A percentile compares a stretch with the other conserved stretches of the same genome.
Conservation (phyloP, 1,140 invertebrate species). For the Zaprionus kolodkinae region DNA sequence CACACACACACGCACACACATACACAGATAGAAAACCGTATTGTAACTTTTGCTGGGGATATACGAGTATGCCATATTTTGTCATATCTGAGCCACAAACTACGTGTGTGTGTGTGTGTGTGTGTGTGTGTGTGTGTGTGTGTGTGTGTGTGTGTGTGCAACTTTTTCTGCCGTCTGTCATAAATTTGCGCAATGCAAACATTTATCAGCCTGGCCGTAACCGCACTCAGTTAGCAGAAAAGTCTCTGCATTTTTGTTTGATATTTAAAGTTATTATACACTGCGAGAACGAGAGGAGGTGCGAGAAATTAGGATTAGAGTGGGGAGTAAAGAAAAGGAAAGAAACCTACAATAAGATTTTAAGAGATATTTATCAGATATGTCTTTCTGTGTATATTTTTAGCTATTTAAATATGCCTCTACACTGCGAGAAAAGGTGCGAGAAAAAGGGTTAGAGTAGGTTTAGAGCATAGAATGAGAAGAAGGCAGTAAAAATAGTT, state of each 20-base stretch:
- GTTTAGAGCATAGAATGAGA: no score
- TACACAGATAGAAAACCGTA: conserved; percentile 15
- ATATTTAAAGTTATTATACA: conserved; percentile 42
- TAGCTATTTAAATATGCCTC: no score
- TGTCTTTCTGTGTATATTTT: no score
- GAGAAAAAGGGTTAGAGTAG: no score
- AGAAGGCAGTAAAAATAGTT: no score
- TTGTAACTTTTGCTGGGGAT: conserved; percentile 39
- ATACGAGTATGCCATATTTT: conserved; percentile 63
- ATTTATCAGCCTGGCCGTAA: conserved; percentile 71
- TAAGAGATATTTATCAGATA: no score
- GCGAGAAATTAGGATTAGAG: no score
- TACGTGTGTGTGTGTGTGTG: no score
- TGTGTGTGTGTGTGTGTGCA: conserved; percentile 53
- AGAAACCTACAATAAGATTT: no score
- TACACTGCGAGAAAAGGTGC: not conserved
- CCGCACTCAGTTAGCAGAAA: conserved; percentile 36
- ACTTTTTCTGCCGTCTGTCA: conserved; percentile 75
- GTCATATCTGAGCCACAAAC: conserved; percentile 78
- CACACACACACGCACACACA: conserved; percentile 3
- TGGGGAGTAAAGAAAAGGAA: no score
- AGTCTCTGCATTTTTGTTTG: conserved; percentile 8
- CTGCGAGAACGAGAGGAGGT: not conserved
- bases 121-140: conserved; percentile 62
- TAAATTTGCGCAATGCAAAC: conserved; percentile 79